These are phyloP conservation scores for Micronycteris hirsuta DNA, from an alignment of 2,113 vertebrate genomes.

Conservation along the genomic window DNA sequence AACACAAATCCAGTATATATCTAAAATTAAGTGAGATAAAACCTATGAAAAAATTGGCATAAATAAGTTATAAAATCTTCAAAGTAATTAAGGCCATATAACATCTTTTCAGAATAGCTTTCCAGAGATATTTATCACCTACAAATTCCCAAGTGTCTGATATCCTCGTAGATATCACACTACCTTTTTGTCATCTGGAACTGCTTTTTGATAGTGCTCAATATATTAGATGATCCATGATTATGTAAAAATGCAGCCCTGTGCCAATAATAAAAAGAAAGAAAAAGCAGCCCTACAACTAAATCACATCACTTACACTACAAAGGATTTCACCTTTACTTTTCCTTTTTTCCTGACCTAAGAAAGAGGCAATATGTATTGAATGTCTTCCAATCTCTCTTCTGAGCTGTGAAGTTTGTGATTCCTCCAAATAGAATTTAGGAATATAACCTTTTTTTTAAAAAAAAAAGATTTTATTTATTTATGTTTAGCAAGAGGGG, in stretches of 20 bases:
- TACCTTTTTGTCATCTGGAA: neutral
- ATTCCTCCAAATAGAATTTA: constrained; percentile 1
- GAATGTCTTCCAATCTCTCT: neutral
- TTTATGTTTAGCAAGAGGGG: no score
- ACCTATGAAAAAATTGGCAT: neutral
- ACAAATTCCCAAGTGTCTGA: neutral
- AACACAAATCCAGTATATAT: neutral
- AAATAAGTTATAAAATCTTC: neutral
- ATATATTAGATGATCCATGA: neutral
- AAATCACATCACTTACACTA: neutral
- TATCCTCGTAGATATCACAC: neutral
- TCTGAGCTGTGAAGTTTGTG: neutral
- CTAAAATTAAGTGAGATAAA: neutral
- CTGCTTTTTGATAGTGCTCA: neutral
- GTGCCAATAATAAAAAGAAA: no score
- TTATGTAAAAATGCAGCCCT: neutral
- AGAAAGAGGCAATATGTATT: neutral
- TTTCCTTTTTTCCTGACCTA: neutral
- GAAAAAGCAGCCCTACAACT: neutral
- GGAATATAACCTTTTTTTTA: neutral
- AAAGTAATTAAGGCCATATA: neutral
- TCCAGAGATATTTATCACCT: neutral
- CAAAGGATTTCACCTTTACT: neutral
- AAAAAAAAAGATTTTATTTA: no score
- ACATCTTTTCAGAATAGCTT: constrained; percentile 1